Evolutionary conservation across 2,888 invertebrate genomes (phyloP), one percentile per base, ranked within the genome.

Genomic region (Venusia cambrica): DNA sequence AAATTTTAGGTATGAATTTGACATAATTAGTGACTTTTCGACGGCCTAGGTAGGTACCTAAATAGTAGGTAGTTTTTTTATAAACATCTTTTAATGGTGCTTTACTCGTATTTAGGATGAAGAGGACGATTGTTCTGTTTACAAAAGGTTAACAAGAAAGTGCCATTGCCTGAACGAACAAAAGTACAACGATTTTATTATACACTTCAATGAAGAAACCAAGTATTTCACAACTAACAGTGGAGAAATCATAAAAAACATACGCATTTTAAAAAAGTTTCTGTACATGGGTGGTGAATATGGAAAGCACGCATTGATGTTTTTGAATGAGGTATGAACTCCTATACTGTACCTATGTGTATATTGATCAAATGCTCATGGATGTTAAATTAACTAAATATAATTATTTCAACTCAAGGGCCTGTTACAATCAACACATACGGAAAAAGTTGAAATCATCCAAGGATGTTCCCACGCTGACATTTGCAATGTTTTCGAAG

Each of bases 191-290:
- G 83, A 85, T 46, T 75, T 85, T 11, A 54, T 79, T 0, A 78
- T 85, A 43, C 77, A 79, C 44, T 85, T 85, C 36, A 84, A 83
- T 39, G 84, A 83, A 43, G 57, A 71, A 4, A 68, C 67, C 0
- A 77, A 72, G 32, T 76, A 69, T 40, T 58, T 58, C 13, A 78
- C 77, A 1, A 78, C 51, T 34, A 59, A 55, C n/a, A 39, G 62
- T 10, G 84, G 84, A 1, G 80, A 84, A 57, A 62, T 85, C 12
- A 79, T 85, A 33, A 84, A 85, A 51, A 85, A 85, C 46, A 54
- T 83, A 52, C 62, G 70, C 1, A 78, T 80, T 33, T 28, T 85
- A 2, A 84, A 81, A 51, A 81, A 73, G 56, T 84, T 85, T 60
- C 40, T 85, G 1, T 84, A 79, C 34, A 79, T 85, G 64, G 80